Evolutionary conservation across 1,140 invertebrate species (phyloP).

Genomic region (Melipona quadrifasciata): DNA sequence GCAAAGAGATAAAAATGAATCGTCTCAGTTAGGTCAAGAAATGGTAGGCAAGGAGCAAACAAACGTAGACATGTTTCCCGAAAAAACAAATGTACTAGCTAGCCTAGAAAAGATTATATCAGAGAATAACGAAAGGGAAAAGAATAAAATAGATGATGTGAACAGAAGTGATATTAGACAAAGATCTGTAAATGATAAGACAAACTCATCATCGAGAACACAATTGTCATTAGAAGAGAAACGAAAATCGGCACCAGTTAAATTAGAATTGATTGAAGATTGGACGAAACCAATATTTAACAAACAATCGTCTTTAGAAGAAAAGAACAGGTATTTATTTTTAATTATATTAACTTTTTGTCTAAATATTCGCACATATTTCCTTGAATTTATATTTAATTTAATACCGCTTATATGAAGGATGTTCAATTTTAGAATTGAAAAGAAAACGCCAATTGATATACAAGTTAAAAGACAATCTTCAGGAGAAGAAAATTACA

Average conservation of each 20-base stretch:
- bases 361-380: background rate
- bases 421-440: slow-evolving; percentile 55
- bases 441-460: slow-evolving; percentile 51
- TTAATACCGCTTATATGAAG: background rate
- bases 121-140: slow-evolving; percentile 39
- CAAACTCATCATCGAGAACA: slow-evolving; percentile 46
- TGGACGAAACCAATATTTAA: slow-evolving; percentile 71
- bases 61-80: slow-evolving; percentile 32
- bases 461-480: slow-evolving; percentile 57
- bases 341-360: background rate
- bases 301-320: slow-evolving; percentile 75
- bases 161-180: slow-evolving; percentile 68
- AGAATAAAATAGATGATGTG: slow-evolving; percentile 57
- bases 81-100: slow-evolving; percentile 34
- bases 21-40: slow-evolving; percentile 22
- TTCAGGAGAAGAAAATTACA: slow-evolving; percentile 58
- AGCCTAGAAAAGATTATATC: slow-evolving; percentile 49
- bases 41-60: slow-evolving; percentile 29
- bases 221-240: slow-evolving; percentile 74
- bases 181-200: slow-evolving; percentile 65
- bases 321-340: slow-evolving; percentile 67
- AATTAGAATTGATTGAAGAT: slow-evolving; percentile 70
- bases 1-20: slow-evolving; percentile 29
- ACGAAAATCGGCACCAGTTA: slow-evolving; percentile 77
- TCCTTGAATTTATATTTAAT: background rate